Conservation (phyloP, 2,797 vertebrate genomes). For the Mareca penelope region DNA sequence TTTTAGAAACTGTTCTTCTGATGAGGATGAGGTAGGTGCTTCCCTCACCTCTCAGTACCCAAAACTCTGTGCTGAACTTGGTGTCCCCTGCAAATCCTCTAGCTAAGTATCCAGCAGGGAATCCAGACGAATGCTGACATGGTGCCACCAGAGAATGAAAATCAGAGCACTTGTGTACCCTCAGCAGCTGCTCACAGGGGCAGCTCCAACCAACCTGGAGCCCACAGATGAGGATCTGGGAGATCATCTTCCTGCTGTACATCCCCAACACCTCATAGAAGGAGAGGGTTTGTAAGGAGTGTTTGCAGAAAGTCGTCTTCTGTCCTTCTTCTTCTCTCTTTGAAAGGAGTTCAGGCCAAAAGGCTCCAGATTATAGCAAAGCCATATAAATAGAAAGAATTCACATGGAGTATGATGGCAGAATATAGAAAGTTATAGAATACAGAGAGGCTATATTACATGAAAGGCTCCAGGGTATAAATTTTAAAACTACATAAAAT, state of each 20-base stretch:
- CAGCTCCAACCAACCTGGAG: not conserved
- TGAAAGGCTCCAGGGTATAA: not conserved
- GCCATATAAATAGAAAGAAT: not conserved
- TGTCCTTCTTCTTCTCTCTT: not conserved
- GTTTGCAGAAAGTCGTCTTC: not conserved
- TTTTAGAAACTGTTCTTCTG: not conserved
- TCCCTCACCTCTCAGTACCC: accelerated
- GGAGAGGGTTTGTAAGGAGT: accelerated
- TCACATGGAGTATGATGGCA: not conserved
- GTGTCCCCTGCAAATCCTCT: no score
- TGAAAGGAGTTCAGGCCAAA: not conserved
- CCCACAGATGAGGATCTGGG: not conserved
- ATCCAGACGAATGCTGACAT: accelerated
- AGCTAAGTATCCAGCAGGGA: not conserved
- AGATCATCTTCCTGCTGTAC: not conserved
- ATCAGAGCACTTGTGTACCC: not conserved
- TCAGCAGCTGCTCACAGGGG: not conserved
- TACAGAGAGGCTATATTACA: not conserved
- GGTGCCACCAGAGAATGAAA: not conserved
- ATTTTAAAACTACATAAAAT: constrained; percentile 30
- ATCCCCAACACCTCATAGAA: not conserved
- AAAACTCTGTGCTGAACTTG: not conserved
- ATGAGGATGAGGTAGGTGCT: not conserved
- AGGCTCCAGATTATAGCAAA: not conserved
- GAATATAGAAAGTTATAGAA: not conserved